phyloP scores from a whole-genome alignment of 1,140 invertebrate species.

The Phymorhynchus buccinoides region DNA sequence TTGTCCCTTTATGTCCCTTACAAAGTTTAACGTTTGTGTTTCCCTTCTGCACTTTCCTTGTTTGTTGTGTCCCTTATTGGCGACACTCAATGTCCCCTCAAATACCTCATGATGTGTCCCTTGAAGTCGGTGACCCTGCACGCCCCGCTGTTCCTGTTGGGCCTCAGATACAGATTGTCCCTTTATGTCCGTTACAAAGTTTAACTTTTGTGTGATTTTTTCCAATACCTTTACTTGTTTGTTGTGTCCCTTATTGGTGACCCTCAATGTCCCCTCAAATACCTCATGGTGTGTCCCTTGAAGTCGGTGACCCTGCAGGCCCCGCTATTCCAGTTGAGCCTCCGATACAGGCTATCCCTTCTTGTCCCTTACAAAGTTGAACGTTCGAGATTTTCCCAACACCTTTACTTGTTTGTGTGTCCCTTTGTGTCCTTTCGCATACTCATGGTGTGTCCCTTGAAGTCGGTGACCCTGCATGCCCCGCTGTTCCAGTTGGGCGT shows the following conservation, averaged over 20 bases:
- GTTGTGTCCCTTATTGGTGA: too few species aligned
- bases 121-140: conserved; percentile 58
- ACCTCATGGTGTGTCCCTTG: conserved; percentile 64
- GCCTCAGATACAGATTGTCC: conserved; percentile 58
- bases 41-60: conserved; percentile 67
- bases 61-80: too few species aligned
- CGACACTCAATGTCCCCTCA: too few species aligned
- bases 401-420: too few species aligned
- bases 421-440: too few species aligned
- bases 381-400: too few species aligned
- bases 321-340: conserved; percentile 64
- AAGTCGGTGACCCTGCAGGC: conserved; percentile 57
- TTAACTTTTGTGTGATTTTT: conserved; percentile 62
- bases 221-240: conserved; percentile 70
- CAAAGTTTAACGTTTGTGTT: conserved; percentile 64
- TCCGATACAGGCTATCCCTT: conserved; percentile 60
- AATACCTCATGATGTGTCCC: too few species aligned
- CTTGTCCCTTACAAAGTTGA: conserved; percentile 65
- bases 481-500: conserved; percentile 65
- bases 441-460: conserved; percentile 65
- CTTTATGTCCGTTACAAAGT: conserved; percentile 64
- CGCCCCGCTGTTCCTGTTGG: conserved; percentile 63
- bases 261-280: too few species aligned
- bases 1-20: conserved; percentile 64
- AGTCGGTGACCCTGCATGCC: conserved; percentile 53